These are phyloP conservation scores for Monochamus alternatus DNA, from an alignment of 2,888 invertebrate species.

Conservation along the genomic window DNA sequence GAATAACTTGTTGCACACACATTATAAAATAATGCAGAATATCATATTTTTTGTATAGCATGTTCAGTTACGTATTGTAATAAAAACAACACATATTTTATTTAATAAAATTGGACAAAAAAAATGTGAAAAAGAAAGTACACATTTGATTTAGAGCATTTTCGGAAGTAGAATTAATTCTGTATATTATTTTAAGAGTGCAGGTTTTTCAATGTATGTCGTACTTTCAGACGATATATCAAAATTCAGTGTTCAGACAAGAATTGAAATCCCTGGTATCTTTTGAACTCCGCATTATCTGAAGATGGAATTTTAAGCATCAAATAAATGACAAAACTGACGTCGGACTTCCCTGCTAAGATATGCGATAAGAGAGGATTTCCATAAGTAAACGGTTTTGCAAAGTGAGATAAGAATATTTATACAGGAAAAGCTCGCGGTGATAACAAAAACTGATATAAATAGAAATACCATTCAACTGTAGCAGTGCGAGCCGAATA, in stretches of 20 bases:
- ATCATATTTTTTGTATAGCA: too few species aligned
- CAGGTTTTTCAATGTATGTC: not conserved
- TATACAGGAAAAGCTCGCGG: conserved; percentile 51
- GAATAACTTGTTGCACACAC: too few species aligned
- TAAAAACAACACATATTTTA: too few species aligned
- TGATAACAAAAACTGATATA: conserved; percentile 50
- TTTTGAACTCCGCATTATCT: conserved; percentile 28
- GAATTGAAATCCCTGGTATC: conserved; percentile 23
- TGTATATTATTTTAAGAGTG: too few species aligned
- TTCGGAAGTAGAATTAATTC: too few species aligned
- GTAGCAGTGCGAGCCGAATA: conserved; percentile 5
- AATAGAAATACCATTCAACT: conserved; percentile 35
- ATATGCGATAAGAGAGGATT: conserved; percentile 56
- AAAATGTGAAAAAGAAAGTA: too few species aligned
- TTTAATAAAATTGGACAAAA: too few species aligned
- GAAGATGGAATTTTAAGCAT: conserved; percentile 44
- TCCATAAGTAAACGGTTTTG: conserved; percentile 56
- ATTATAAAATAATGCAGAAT: too few species aligned
- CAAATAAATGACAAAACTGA: conserved; percentile 50
- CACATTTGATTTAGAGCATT: too few species aligned
- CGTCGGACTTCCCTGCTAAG: conserved; percentile 46
- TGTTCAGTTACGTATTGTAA: too few species aligned
- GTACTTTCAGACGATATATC: not conserved
- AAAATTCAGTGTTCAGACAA: conserved; percentile 22
- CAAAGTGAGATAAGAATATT: conserved; percentile 48